Base-by-base conservation (phyloP, 2,888 invertebrate genomes). In the Tenthredo scrophulariae region DNA sequence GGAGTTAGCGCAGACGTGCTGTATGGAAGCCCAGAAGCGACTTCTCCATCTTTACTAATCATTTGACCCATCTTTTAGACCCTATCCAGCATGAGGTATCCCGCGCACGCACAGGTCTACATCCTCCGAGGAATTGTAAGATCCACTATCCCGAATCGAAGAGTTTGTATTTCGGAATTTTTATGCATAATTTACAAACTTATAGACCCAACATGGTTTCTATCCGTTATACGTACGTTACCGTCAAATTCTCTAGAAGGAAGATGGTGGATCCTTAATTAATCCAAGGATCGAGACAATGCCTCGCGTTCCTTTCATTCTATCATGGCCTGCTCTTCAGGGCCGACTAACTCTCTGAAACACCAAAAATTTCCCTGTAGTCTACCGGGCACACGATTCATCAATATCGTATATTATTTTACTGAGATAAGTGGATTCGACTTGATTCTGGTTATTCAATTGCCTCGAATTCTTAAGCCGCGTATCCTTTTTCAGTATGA, bases 21-120 rank as follows among this genome's bases (percentile, higher is more conserved):
- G 46, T 83, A 83, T 67, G 46, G 83, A 83, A 83, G 83, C 83
- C 83, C 83, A 83, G 83, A 83, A 83, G 83, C 83, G 83, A 83
- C 70, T 67, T 70, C 83, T 67, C 67, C 67, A 83, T 83, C 83
- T 83, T 83, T 83, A 83, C 83, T 83, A 46, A 83, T 83, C 83
- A 83, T 83, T 67, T 70, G 83, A 83, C 83, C 83, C 70, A 83
- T 83, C 83, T 83, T 46, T 83, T 46, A 70, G 83, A 50, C 83
- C 37, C 67, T 67, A 67, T 83, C 43, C 46, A 29, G 67, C 62
- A 40, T 26, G 67, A 46, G 22, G 40, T 70, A 83, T 83, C 33
- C 77, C 40, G 18, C 54, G 26, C 22, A 40, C 22, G 22, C n/a
- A 15, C 40, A 10, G 22, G 50, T n/a, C 62, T 80, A 29, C 50